Evolutionary conservation across 2,797 vertebrate genomes (phyloP).

Genomic region (Threskiornis aethiopicus): DNA sequence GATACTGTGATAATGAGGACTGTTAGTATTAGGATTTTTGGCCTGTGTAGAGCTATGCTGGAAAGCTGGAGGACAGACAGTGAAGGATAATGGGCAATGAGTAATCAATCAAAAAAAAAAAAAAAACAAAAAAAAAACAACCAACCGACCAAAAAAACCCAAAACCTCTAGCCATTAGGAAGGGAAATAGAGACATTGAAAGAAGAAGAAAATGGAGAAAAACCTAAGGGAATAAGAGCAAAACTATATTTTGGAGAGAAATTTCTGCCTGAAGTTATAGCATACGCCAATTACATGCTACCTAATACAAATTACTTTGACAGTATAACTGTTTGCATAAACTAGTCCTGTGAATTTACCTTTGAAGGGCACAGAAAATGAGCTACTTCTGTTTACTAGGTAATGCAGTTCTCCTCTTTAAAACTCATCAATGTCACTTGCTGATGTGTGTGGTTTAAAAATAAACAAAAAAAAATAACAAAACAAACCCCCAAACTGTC

Average conservation of each 20-base stretch:
- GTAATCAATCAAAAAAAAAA: not conserved
- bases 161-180: not conserved
- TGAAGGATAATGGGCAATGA: not conserved
- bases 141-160: not conserved
- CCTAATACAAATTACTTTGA: not conserved
- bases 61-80: not conserved
- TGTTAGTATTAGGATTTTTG: not conserved
- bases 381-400: not conserved
- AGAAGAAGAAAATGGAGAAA: not conserved
- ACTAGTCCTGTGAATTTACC: not conserved
- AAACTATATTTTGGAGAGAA: not conserved
- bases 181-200: not conserved
- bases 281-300: not conserved
- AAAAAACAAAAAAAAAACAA: not conserved
- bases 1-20: not conserved
- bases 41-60: not conserved
- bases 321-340: not conserved
- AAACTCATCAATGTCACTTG: not conserved
- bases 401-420: not conserved
- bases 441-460: not conserved
- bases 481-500: not conserved
- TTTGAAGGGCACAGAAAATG: not conserved
- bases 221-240: not conserved
- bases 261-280: not conserved
- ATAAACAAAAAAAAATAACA: not conserved